phyloP scores from a whole-genome alignment of 2,888 invertebrate genomes.

The Eucriotettix oculatus region DNA sequence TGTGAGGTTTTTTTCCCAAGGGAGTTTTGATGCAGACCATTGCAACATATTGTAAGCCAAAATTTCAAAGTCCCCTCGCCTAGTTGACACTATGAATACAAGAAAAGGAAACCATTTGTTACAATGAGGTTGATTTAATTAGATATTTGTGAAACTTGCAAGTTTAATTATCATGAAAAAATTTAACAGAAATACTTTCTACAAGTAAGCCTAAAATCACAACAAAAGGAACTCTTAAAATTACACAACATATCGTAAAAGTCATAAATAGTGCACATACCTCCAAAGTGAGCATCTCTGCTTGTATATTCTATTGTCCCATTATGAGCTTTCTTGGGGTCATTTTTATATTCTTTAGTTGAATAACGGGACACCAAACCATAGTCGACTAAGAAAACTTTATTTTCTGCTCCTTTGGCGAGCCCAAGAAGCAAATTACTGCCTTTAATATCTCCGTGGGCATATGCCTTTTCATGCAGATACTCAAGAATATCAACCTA shows the following conservation, averaged over 20 bases:
- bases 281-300: slow-evolving; percentile 87
- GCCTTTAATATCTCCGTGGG: slow-evolving; percentile 95
- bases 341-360: slow-evolving; percentile 62
- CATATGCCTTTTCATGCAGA: slow-evolving; percentile 80
- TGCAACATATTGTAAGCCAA: not conserved
- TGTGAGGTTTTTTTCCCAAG: not conserved
- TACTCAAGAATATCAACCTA: slow-evolving; percentile 74
- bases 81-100: not conserved
- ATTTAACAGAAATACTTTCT: too few species aligned
- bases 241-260: too few species aligned
- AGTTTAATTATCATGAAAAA: too few species aligned
- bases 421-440: slow-evolving; percentile 78
- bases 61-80: not conserved
- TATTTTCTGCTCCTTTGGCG: slow-evolving; percentile 33
- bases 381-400: slow-evolving; percentile 82
- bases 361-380: slow-evolving; percentile 69
- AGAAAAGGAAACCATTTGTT: too few species aligned
- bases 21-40: not conserved
- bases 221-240: not conserved
- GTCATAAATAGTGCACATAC: slow-evolving; percentile 66
- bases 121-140: too few species aligned
- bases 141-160: too few species aligned
- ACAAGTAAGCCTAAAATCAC: not conserved
- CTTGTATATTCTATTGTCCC: slow-evolving; percentile 96
- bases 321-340: slow-evolving; percentile 85